Evolutionary conservation across 2,888 invertebrate species (phyloP), one percentile per base, ranked within the genome.

Genomic region (Cremastinae sp.): DNA sequence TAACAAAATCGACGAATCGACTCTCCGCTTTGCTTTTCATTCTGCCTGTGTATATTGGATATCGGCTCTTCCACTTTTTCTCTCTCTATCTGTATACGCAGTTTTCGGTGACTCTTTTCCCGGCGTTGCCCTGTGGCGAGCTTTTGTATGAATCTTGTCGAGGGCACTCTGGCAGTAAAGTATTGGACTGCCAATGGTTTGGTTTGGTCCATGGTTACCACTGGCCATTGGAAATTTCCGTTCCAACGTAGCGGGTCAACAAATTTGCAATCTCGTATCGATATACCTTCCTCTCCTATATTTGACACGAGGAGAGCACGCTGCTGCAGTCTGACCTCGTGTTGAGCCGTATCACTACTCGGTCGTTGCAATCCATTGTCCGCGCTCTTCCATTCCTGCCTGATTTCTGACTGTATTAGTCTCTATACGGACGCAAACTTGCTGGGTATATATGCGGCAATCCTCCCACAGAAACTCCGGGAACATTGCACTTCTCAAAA

Each of bases 181-280:
- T 72, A 73, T 76, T 76, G 72, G 62, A 62, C 64, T 39, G 28
- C 18, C 12, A 35, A 43, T 43, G 56, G 43, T 37, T n/a, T 37
- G 10, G 39, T 14, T 41, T 16, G 58, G 58, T 41, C 16, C 61
- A 61, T n/a, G 16, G 28, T 45, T 51, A 37, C 14, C 56, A 68
- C 58, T 72, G 20, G 66, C 49, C 47, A 35, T 28, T 68, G 47
- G 41, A 58, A 56, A 75, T 75, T 75, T 66, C 47, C 64, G 18
- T 65, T 4, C 51, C 47, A 43, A 43, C 18, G 37, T 37, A 35
- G 28, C 68, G 75, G 53, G 71, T 55, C 78, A 75, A 78, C 74
- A 43, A 78, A 78, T 71, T 78, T 71, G 28, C 75, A 53, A 43
- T 66, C 58, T 58, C 58, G 68, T 37, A 18, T 56, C 18, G 49